Conservation (phyloP, 2,113 vertebrate species). For the Hippoglossus stenolepis region DNA sequence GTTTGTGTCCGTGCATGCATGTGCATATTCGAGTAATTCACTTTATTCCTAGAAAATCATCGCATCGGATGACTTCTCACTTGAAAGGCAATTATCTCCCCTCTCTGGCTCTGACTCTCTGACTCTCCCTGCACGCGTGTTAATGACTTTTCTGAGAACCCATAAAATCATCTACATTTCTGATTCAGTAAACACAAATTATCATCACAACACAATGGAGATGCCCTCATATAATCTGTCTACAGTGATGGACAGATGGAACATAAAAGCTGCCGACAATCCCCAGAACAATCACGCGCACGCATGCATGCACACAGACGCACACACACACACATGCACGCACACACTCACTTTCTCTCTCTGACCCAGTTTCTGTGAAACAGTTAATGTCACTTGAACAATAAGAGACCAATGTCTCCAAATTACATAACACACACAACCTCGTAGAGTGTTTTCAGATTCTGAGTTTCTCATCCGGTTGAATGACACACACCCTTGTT, state of each 20-base stretch:
- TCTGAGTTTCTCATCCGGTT: too few relatives aligned
- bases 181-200: constrained; percentile 39
- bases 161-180: constrained; percentile 38
- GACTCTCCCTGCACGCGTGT: not conserved
- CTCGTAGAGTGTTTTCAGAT: too few relatives aligned
- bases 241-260: constrained; percentile 56
- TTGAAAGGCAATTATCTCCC: too few relatives aligned
- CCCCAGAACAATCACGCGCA: constrained; percentile 5
- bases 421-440: not conserved
- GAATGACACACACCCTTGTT: too few relatives aligned
- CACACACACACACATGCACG: constrained; percentile 8
- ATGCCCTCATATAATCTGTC: constrained; percentile 53
- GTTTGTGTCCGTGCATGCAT: not conserved
- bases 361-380: constrained; percentile 53
- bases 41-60: constrained; percentile 38
- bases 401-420: not conserved
- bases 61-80: not conserved
- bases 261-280: constrained; percentile 53
- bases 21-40: not conserved
- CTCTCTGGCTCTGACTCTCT: too few relatives aligned
- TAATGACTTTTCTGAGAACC: constrained; percentile 33
- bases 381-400: not conserved
- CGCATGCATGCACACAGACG: constrained; percentile 7
- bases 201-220: constrained; percentile 40
- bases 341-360: constrained; percentile 8